Evolutionary conservation across 2,113 vertebrate genomes (phyloP), one percentile per base, ranked within the genome.

Genomic region (Pardalotus punctatus): DNA sequence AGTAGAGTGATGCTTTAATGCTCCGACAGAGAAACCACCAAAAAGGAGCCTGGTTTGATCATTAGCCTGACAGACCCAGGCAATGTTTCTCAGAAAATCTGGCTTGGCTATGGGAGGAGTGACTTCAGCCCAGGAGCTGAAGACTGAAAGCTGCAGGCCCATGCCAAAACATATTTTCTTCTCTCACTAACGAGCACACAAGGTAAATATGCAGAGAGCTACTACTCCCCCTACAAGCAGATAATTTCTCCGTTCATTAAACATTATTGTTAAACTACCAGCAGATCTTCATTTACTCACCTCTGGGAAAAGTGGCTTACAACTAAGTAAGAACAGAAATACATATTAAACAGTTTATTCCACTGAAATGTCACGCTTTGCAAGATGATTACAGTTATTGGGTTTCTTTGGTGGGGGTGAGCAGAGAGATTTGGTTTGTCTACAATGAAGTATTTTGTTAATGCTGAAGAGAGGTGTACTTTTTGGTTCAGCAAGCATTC

Each of bases 171-270:
- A 2, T 25, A 76, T n/a, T 56, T 80, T 71, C n/a, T 64, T 27
- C 56, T 85, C 43, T 83, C 64, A 61, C 66, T 50, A 56, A 70
- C 33, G 60, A 81, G 48, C 25, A 48, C 69, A 33, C 1, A 5
- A 94, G 53, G 35, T 71, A 76, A 72, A 81, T 51, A 65, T 28
- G 22, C 65, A 74, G 64, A 50, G 54, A 54, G 20, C 48, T 67
- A 89, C 86, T 86, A 81, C 56, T 81, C 45, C 58, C 94, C 51
- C n/a, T 54, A 81, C 38, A 84, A 84, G 88, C 33, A 71, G 60
- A 66, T 61, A 0, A 38, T 86, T 93, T 93, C 86, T 47, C 81
- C 56, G 69, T 57, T 96, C 87, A 93, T 94, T 96, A 94, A 91
- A 64, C 48, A 48, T 89, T 79, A 79, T 28, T 93, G 78, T 54